A percentile compares a stretch with the other conserved stretches of the same genome.
phyloP scores from a whole-genome alignment of 1,140 invertebrate genomes.

The Ectropis grisescens region DNA sequence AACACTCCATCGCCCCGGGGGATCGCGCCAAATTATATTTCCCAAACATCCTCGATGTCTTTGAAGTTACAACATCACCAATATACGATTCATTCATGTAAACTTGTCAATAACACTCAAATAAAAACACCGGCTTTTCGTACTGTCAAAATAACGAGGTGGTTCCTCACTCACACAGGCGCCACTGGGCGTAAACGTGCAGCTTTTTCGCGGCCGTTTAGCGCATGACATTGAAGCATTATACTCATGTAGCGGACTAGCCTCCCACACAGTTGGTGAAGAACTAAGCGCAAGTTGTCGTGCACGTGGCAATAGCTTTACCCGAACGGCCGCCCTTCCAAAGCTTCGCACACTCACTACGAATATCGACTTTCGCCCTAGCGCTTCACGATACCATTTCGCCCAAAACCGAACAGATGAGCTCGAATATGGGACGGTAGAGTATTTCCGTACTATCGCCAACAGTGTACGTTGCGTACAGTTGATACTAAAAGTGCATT shows the following conservation, averaged over 20 bases:
- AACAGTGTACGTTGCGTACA: conserved; percentile 37
- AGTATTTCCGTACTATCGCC: conserved; percentile 56
- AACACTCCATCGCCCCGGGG: conserved; percentile 26
- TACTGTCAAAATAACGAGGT: conserved; percentile 62
- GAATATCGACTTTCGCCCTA: conserved; percentile 51
- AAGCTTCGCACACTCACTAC: conserved; percentile 27
- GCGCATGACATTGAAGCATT: conserved; percentile 54
- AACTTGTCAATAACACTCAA: conserved; percentile 25
- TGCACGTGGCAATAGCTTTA: conserved; percentile 62
- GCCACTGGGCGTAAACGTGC: conserved; percentile 21
- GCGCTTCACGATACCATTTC: conserved; percentile 33
- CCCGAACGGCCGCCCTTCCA: conserved; percentile 61
- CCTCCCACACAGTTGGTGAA: conserved; percentile 66
- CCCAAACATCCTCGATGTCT: conserved; percentile 16
- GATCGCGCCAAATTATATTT: conserved; percentile 20
- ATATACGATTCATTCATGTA: conserved; percentile 16
- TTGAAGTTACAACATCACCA: conserved; percentile 32
- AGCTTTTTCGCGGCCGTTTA: conserved; percentile 39
- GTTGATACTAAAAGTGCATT: conserved; percentile 50
- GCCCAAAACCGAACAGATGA: conserved; percentile 40
- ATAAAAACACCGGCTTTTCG: conserved; percentile 35
- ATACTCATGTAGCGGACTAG: conserved; percentile 60
- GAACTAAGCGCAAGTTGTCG: conserved; percentile 66
- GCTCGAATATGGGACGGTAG: conserved; percentile 58
- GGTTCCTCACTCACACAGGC: conserved; percentile 20